Evolutionary conservation across 1,140 invertebrate genomes (phyloP).

Genomic region (Drosophila subobscura): DNA sequence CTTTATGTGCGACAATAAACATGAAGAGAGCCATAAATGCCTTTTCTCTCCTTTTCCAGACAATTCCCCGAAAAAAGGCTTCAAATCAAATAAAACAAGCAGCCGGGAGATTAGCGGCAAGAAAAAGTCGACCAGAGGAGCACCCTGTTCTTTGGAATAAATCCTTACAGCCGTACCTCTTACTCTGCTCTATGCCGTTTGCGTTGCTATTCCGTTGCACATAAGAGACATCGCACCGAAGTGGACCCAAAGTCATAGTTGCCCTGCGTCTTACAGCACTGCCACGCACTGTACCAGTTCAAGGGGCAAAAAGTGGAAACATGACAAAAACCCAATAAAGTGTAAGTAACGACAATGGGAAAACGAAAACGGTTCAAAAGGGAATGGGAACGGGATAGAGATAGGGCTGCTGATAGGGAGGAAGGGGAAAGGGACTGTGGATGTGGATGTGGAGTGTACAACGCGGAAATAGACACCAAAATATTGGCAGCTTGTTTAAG

Average conservation of each 20-base stretch:
- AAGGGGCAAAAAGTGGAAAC: conserved; percentile 25
- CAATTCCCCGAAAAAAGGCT: conserved; percentile 57
- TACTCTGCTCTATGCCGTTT: no score
- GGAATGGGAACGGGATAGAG: background rate
- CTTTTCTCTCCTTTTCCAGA: conserved; percentile 50
- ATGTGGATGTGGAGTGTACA: conserved; percentile 10
- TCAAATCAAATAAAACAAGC: conserved; percentile 58
- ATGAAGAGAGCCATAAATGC: conserved; percentile 79
- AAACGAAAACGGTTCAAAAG: conserved; percentile 25
- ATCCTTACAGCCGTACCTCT: no score
- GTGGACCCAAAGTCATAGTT: no score
- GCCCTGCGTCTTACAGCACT: conserved; percentile 10
- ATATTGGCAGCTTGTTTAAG: conserved; percentile 82
- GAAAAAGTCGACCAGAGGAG: conserved; percentile 8
- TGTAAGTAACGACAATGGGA: conserved; percentile 73
- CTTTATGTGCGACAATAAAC: conserved; percentile 82
- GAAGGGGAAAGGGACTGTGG: background rate
- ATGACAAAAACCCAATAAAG: conserved; percentile 75
- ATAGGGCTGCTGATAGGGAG: no score
- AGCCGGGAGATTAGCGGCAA: conserved; percentile 8
- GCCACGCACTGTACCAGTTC: conserved; percentile 45
- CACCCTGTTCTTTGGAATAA: conserved; percentile 10
- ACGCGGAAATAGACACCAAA: conserved; percentile 75
- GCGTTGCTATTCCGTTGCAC: no score
- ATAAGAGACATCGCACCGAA: no score